Percentiles rank a stretch among this genome's conserved stretches.
Conservation (phyloP, 2,113 vertebrate species). For the Rynchops niger region DNA sequence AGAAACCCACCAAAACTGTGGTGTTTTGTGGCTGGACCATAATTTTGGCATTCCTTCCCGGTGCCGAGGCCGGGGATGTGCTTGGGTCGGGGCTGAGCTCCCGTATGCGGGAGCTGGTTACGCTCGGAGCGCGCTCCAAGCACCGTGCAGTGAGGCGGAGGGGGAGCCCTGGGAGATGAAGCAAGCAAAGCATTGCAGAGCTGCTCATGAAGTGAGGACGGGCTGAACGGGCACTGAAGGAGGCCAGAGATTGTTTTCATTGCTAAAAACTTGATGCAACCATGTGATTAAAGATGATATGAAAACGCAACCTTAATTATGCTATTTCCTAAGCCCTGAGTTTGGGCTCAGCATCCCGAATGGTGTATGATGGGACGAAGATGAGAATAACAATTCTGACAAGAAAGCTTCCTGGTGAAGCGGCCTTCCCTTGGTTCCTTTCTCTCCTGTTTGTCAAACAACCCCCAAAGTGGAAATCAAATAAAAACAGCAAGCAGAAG, state of each 20-base stretch:
- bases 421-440: too few relatives aligned
- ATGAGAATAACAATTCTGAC: background rate
- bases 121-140: background rate
- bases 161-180: background rate
- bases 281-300: background rate
- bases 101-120: too few relatives aligned
- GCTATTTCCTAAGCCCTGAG: background rate
- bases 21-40: background rate
- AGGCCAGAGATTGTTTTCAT: background rate
- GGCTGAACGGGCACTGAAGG: background rate
- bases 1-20: background rate
- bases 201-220: background rate
- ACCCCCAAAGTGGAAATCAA: background rate
- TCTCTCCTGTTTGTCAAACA: background rate
- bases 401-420: background rate
- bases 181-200: background rate
- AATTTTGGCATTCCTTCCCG: background rate
- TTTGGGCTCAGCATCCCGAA: background rate
- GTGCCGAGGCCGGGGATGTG: background rate
- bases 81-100: background rate
- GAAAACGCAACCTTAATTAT: background rate
- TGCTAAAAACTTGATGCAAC: background rate
- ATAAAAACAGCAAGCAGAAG: background rate
- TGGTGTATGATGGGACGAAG: fast-evolving
- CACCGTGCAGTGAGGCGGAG: background rate